Evolutionary conservation across 2,888 invertebrate species (phyloP).

Genomic region (Meteorus colon): DNA sequence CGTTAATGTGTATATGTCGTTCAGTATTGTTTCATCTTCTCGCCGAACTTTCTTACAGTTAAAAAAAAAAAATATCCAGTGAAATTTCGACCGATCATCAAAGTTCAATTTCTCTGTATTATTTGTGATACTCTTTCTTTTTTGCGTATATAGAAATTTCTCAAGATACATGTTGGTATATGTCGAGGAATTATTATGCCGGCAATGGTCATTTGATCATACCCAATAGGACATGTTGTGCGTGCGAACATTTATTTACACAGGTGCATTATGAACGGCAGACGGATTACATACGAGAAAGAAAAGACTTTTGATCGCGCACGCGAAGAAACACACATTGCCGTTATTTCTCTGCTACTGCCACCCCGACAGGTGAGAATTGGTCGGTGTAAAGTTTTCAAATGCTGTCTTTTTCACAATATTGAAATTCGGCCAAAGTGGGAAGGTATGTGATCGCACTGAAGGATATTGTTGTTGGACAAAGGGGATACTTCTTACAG

Average conservation of each 20-base stretch:
- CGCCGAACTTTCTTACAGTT: neutral
- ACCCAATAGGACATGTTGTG: conserved; percentile 14
- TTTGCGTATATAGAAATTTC: neutral
- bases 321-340: conserved; percentile 17
- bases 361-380: conserved; percentile 39
- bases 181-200: neutral
- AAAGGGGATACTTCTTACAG: neutral
- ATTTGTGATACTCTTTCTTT: too few relatives aligned
- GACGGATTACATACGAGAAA: neutral
- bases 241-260: conserved; percentile 15
- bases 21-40: neutral
- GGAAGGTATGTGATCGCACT: neutral
- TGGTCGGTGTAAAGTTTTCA: conserved; percentile 14
- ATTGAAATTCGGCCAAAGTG: too few relatives aligned
- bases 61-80: too few relatives aligned
- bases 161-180: neutral
- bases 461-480: neutral
- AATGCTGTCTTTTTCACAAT: too few relatives aligned
- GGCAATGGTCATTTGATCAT: neutral
- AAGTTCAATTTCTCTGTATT: too few relatives aligned
- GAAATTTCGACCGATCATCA: too few relatives aligned
- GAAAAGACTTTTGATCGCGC: conserved; percentile 12
- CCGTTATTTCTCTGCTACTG: neutral
- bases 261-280: conserved; percentile 19
- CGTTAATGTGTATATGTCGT: too few relatives aligned